Evolutionary conservation across 2,797 vertebrate species (phyloP).

Genomic region (Manis crassicaudata): DNA sequence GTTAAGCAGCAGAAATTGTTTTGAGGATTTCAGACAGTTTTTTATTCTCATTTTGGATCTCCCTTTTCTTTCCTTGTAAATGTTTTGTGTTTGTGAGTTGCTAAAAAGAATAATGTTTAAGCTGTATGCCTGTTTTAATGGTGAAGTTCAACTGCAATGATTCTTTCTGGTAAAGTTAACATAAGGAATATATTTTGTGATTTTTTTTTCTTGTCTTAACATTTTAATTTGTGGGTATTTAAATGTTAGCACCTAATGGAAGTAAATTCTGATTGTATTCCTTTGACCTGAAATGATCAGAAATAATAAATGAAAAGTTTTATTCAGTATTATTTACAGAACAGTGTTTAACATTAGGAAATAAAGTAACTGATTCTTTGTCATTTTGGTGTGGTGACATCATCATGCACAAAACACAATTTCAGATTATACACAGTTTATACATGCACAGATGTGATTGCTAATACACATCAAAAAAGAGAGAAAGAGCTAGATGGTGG

Average conservation of each 20-base stretch:
- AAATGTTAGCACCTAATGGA: background rate
- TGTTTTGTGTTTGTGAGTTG: slow-evolving; percentile 34
- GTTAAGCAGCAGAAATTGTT: slow-evolving; percentile 24
- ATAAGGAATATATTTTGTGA: background rate
- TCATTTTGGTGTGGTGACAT: slow-evolving; percentile 10
- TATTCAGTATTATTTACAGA: slow-evolving; percentile 28
- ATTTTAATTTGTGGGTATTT: background rate
- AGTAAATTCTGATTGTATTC: background rate
- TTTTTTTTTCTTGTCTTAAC: background rate
- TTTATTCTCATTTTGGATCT: background rate
- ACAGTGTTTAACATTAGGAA: background rate
- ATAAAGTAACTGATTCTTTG: background rate
- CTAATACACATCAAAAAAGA: background rate
- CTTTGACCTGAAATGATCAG: background rate
- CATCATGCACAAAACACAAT: background rate
- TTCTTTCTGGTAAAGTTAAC: slow-evolving; percentile 3
- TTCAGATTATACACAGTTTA: slow-evolving; percentile 9
- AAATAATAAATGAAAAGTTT: background rate
- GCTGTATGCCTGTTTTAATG: background rate
- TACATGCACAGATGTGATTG: slow-evolving; percentile 41
- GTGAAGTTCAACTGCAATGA: background rate
- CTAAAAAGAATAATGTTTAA: slow-evolving; percentile 18
- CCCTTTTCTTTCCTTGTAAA: background rate
- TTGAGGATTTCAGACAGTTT: background rate
- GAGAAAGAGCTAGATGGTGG: background rate